Percentiles rank a stretch among this genome's conserved stretches.
Conservation (phyloP, 92 coral and sea anemone species). For the Siderastrea siderea region DNA sequence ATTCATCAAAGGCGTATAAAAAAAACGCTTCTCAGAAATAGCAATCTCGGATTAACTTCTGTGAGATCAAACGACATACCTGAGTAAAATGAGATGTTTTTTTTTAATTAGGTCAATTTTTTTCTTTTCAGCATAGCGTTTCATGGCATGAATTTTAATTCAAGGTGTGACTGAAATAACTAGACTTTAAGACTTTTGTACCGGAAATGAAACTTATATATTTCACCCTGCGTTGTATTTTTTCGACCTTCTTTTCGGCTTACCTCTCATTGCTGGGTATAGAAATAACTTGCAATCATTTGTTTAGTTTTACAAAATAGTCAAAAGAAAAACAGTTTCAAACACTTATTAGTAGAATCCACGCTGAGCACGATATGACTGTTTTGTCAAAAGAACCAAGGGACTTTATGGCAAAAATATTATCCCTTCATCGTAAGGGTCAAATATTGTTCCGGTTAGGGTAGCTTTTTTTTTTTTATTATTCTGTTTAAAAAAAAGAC, state of each 20-base stretch:
- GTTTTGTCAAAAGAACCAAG: neutral
- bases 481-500: no score
- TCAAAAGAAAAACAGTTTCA: neutral
- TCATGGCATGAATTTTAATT: neutral
- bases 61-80: neutral
- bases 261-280: neutral
- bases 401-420: no score
- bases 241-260: neutral
- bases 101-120: slow-evolving; percentile 5
- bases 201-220: neutral
- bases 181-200: neutral
- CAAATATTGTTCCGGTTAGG: neutral
- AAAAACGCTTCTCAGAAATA: neutral
- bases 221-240: neutral
- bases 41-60: neutral
- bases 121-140: neutral
- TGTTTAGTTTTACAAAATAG: neutral
- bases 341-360: neutral
- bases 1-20: neutral
- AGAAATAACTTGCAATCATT: no score
- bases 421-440: neutral
- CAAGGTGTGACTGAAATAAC: no score
- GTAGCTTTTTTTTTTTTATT: neutral
- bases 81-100: neutral
- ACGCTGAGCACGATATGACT: neutral